Conservation (phyloP, 2,113 vertebrate species). For the Noctilio leporinus region DNA sequence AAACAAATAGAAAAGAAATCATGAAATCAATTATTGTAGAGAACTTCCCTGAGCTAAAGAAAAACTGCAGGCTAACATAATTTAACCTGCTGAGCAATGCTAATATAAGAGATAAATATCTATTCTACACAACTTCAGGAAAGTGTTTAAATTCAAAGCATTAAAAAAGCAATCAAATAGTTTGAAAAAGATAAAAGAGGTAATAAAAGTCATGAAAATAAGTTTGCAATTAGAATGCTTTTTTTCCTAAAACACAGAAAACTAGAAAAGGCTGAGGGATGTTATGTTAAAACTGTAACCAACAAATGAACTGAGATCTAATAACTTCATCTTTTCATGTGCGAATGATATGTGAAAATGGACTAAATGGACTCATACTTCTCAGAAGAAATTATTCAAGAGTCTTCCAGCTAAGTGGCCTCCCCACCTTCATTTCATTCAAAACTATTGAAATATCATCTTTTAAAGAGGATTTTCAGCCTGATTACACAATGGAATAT, state of each 20-base stretch:
- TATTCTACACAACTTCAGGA: background rate
- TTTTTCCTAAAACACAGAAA: background rate
- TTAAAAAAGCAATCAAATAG: background rate
- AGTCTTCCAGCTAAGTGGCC: background rate
- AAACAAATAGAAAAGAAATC: background rate
- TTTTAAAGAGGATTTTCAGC: background rate
- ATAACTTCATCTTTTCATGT: background rate
- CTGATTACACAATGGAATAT: too few relatives aligned
- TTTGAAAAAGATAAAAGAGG: background rate
- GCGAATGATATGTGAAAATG: background rate
- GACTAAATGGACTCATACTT: background rate
- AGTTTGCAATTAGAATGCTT: background rate
- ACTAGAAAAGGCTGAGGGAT: background rate
- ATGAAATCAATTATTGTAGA: background rate
- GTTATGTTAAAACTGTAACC: background rate
- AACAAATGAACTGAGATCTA: background rate
- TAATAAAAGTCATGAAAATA: background rate
- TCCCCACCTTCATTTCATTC: background rate
- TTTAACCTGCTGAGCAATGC: background rate
- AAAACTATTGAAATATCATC: background rate
- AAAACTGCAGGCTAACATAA: background rate
- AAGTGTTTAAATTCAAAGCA: background rate
- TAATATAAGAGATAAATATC: background rate
- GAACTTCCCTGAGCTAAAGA: background rate
- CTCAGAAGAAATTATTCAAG: background rate